Evolutionary conservation across 2,113 vertebrate genomes (phyloP), one percentile per base, ranked within the genome.

Genomic region (Paedocypris sp.): DNA sequence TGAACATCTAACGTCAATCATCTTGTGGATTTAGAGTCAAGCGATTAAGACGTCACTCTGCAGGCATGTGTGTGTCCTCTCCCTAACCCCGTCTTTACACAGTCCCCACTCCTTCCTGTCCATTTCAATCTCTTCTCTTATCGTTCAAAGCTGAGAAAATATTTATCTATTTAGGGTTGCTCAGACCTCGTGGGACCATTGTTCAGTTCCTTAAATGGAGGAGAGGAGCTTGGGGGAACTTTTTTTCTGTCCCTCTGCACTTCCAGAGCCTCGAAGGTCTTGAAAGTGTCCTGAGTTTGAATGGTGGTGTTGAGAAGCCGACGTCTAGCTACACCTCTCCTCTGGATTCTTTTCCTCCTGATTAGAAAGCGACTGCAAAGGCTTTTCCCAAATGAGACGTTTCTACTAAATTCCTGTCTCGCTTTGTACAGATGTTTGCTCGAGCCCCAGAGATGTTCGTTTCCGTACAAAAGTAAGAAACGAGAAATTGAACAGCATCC

Each of bases 101-200:
- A 64, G 32, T 61, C 56, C 64, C 57, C 32, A n/a, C 51, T 45
- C 46, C 38, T 35, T 47, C 31, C 31, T 28, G 32, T 52, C 56
- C 61, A 42, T 49, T 28, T 65, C 61, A 28, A 69, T 60, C 29
- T 53, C 42, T 49, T 56, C 49, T 23, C 53, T 70, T 63, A 75
- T 60, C 41, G 23, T 15, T 25, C 42, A 62, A 70, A 75, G 66
- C 67, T 74, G 71, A 72, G 67, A 71, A 58, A 74, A 74, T 77
- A 74, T 74, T 77, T 62, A 70, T 66, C 62, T 66, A n/a, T 60
- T 60, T 50, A 57, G 62, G 51, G 57, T 41, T 39, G 28, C 38
- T 26, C 26, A 26, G 57, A 11, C 39, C 62, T 43, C 23, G 35
- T 47, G 67, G 64, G 58, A 53, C 60, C 22, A 19, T 36, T 20